Evolutionary conservation across 2,888 invertebrate species (phyloP).

Genomic region (Meteorus cinctellus): DNA sequence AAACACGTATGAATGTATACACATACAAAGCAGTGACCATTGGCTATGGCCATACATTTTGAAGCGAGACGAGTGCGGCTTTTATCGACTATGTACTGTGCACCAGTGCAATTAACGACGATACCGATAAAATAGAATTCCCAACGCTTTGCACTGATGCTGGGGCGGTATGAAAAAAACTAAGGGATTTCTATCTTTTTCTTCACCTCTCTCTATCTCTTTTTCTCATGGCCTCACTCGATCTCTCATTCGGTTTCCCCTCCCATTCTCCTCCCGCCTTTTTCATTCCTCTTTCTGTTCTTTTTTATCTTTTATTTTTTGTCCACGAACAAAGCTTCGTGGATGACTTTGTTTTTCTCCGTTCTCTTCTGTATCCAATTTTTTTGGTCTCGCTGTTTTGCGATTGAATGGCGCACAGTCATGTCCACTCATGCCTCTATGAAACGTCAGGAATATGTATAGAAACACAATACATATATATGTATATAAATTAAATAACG

Average conservation of each 20-base stretch:
- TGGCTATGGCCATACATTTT: constrained; percentile 44
- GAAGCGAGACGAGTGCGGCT: constrained; percentile 53
- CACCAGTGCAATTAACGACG: constrained; percentile 54
- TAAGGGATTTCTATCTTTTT: constrained; percentile 19
- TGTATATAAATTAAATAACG: not conserved
- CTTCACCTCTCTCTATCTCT: no score
- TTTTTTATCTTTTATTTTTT: not conserved
- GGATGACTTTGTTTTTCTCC: constrained; percentile 2
- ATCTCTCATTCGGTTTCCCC: not conserved
- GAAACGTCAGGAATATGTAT: constrained; percentile 16
- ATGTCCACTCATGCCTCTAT: not conserved
- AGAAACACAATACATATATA: constrained; percentile 24
- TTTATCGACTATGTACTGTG: constrained; percentile 53
- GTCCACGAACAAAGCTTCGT: constrained; percentile 26
- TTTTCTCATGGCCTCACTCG: no score
- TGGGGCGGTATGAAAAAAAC: not conserved
- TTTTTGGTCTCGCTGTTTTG: constrained; percentile 23
- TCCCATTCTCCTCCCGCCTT: constrained; percentile 1
- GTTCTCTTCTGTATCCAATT: constrained; percentile 26
- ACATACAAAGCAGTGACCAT: constrained; percentile 39
- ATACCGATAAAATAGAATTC: constrained; percentile 56
- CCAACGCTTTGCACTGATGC: constrained; percentile 39
- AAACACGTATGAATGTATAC: constrained; percentile 31
- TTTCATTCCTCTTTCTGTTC: constrained; percentile 21
- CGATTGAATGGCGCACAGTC: constrained; percentile 18